Evolutionary conservation across 2,888 invertebrate species (phyloP).

Genomic region (Coenonympha arcania): DNA sequence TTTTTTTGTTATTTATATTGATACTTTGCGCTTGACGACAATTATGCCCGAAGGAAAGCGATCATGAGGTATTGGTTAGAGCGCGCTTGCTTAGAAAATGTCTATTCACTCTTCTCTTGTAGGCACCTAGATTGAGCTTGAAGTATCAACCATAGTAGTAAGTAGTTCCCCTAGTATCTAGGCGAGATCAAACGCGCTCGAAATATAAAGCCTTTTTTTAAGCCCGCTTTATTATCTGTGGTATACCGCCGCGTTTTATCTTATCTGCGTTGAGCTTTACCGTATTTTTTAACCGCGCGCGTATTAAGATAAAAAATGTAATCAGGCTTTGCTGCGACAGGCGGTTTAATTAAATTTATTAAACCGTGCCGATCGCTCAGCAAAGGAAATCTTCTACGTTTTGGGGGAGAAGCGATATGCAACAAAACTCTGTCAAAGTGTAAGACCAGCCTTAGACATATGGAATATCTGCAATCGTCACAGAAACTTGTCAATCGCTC

Average conservation of each 20-base stretch:
- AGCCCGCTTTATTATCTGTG: conserved; percentile 1
- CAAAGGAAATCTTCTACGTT: not conserved
- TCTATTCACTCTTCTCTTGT: too few species aligned
- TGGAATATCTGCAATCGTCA: too few species aligned
- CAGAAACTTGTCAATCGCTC: too few species aligned
- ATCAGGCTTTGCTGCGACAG: conserved; percentile 40
- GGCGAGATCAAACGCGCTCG: not conserved
- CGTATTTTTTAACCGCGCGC: conserved; percentile 33
- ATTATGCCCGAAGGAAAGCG: too few species aligned
- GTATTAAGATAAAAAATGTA: conserved; percentile 48
- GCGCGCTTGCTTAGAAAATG: too few species aligned
- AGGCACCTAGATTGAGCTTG: too few species aligned
- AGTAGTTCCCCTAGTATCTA: too few species aligned
- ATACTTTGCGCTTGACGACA: too few species aligned
- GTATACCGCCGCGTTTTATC: conserved; percentile 25
- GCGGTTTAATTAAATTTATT: conserved; percentile 63
- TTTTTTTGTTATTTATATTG: too few species aligned
- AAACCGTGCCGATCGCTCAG: conserved; percentile 19
- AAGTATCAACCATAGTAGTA: too few species aligned
- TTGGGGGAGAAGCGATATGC: not conserved
- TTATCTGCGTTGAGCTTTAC: conserved; percentile 34
- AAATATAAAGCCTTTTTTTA: conserved; percentile 4
- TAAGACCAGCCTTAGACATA: too few species aligned
- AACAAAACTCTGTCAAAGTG: not conserved
- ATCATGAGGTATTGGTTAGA: too few species aligned